Percentiles rank a stretch among this genome's conserved stretches.
Evolutionary conservation across 2,797 vertebrate genomes (phyloP).

Genomic region (Odontamblyopus rebecca): DNA sequence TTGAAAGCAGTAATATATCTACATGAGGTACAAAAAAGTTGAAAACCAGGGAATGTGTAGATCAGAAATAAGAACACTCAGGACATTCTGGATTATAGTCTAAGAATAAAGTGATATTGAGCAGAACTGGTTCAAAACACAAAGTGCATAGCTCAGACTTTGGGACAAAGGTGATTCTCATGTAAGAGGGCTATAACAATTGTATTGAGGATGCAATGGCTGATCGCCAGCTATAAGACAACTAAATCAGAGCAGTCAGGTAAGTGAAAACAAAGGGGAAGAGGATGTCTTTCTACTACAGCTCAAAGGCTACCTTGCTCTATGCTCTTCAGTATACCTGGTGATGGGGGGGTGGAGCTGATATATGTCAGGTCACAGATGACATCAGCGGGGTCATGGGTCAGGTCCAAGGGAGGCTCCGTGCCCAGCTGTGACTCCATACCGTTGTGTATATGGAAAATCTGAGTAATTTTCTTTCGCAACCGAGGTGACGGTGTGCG

Average conservation of each 20-base stretch:
- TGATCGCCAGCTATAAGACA: slow-evolving; percentile 5
- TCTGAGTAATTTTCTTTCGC: slow-evolving; percentile 48
- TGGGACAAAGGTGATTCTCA: slow-evolving; percentile 23
- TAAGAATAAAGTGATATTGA: not conserved
- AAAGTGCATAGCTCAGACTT: slow-evolving; percentile 24
- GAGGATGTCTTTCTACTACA: slow-evolving; percentile 41
- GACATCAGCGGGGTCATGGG: slow-evolving; percentile 30
- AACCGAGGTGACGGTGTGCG: slow-evolving; percentile 62
- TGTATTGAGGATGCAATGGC: not conserved
- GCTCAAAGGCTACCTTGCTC: slow-evolving; percentile 75
- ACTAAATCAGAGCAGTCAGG: slow-evolving; percentile 22
- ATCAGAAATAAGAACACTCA: slow-evolving; percentile 4
- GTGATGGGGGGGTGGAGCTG: slow-evolving; percentile 58
- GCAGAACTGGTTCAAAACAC: slow-evolving; percentile 9
- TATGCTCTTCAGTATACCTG: slow-evolving; percentile 62
- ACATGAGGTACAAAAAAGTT: not conserved
- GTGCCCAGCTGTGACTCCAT: slow-evolving; percentile 59
- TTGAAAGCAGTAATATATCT: not conserved
- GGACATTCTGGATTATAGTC: slow-evolving; percentile 9
- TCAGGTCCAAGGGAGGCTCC: slow-evolving; percentile 1
- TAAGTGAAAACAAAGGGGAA: slow-evolving; percentile 4
- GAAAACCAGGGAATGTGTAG: not conserved
- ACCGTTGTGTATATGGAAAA: slow-evolving; percentile 78
- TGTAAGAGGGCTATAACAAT: slow-evolving; percentile 22
- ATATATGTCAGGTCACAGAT: slow-evolving; percentile 56